Evolutionary conservation across 2,113 vertebrate genomes (phyloP), one percentile per base, ranked within the genome.

Genomic region (Gopherus flavomarginatus): DNA sequence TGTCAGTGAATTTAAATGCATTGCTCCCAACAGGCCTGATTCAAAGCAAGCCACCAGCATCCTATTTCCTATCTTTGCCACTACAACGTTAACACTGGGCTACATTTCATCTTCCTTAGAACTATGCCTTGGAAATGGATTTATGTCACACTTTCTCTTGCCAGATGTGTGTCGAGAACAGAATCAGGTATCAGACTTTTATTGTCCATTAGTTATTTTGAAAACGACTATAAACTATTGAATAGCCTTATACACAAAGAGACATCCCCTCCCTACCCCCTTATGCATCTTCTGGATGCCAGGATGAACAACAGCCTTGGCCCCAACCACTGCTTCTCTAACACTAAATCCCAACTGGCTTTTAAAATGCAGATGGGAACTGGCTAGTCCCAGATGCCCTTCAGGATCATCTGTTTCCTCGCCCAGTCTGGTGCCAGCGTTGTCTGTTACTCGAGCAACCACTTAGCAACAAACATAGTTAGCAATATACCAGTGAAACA

Each of bases 41-140:
- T 56, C 88, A 11, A 11, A 38, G 26, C 38, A 1, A 49, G 8
- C 4, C 14, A 5, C 21, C 2, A 6, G 72, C 3, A 0, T 47
- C 53, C n/a, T 78, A 62, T 88, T 62, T 75, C 21, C 38, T 16
- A 72, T 82, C 54, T 42, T 81, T 83, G 59, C 29, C 49, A 42
- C 50, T 83, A 24, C 26, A 5, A 27, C n/a, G n/a, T 17, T 52
- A 12, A 1, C 2, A 52, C 50, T 56, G 12, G 2, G 12, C 65
- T n/a, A 56, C 11, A 84, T 42, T 14, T n/a, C 56, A 49, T 59
- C 56, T 24, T 77, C 49, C 62, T 52, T 35, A 57, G n/a, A 82
- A 83, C 79, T 78, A 52, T 12, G 42, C 31, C 84, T 59, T 1
- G 3, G 31, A 75, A 49, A 22, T 19, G 1, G 26, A 44, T 69